Conservation (phyloP, 2,888 invertebrate genomes). For the Zygothrica quintamaculata region DNA sequence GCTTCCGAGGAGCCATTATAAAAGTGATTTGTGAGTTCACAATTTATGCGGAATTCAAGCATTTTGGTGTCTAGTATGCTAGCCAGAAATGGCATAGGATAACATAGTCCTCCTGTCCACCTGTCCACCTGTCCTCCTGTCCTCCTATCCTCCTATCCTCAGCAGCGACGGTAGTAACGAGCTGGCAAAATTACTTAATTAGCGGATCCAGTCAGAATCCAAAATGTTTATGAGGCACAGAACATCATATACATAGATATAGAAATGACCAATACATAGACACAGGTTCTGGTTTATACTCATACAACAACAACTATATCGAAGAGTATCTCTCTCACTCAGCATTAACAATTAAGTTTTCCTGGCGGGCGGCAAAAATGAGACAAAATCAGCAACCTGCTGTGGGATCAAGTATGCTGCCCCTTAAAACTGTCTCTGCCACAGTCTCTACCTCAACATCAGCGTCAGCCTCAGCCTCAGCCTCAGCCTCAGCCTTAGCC, state of each 20-base stretch:
- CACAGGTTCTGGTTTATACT: slow-evolving; percentile 19
- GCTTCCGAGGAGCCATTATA: slow-evolving; percentile 61
- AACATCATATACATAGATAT: slow-evolving; percentile 20
- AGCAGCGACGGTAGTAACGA: slow-evolving; percentile 61
- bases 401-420: too few species aligned
- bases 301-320: neutral
- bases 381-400: slow-evolving; percentile 41
- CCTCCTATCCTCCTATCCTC: slow-evolving; percentile 3
- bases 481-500: too few species aligned
- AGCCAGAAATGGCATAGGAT: slow-evolving; percentile 15
- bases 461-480: too few species aligned
- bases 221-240: slow-evolving; percentile 58
- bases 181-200: slow-evolving; percentile 79
- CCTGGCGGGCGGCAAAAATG: slow-evolving; percentile 38
- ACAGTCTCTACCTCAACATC: too few species aligned
- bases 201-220: slow-evolving; percentile 44
- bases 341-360: slow-evolving; percentile 68
- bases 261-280: slow-evolving; percentile 11
- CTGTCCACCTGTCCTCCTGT: neutral
- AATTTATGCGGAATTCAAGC: slow-evolving; percentile 64
- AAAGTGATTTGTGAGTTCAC: slow-evolving; percentile 70
- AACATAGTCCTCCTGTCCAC: neutral
- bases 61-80: slow-evolving; percentile 45
- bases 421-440: too few species aligned
- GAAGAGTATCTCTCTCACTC: slow-evolving; percentile 54